These are phyloP conservation scores for Manis javanica DNA, from an alignment of 2,797 vertebrate species.

Conservation along the genomic window DNA sequence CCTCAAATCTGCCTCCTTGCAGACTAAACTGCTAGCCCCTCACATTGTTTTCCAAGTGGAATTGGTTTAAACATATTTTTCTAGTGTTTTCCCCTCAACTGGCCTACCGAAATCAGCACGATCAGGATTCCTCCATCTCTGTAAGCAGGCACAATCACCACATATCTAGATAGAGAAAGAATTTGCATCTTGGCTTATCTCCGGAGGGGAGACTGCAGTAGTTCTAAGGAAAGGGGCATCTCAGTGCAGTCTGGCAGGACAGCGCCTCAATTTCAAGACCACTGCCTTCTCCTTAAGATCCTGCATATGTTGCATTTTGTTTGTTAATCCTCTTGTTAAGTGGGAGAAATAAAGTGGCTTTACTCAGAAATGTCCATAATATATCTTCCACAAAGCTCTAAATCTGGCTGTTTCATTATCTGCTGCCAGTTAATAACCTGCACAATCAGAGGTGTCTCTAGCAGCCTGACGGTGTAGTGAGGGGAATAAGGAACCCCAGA, in stretches of 20 bases:
- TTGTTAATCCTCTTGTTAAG: not conserved
- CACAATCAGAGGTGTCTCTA: not conserved
- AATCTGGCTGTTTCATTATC: not conserved
- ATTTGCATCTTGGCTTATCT: not conserved
- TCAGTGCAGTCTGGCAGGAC: not conserved
- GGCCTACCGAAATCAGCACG: not conserved
- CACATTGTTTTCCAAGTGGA: not conserved
- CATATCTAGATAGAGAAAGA: not conserved
- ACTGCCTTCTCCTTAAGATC: not conserved
- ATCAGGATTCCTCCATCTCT: not conserved
- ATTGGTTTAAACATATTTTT: not conserved
- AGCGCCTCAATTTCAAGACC: not conserved
- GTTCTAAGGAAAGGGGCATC: not conserved
- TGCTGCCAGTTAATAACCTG: not conserved
- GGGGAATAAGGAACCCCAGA: not conserved
- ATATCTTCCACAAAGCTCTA: not conserved
- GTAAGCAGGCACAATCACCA: not conserved
- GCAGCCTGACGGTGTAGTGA: not conserved
- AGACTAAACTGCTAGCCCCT: not conserved
- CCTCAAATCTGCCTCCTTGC: not conserved
- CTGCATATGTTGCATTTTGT: not conserved
- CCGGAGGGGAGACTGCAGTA: not conserved
- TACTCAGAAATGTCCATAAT: not conserved
- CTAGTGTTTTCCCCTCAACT: not conserved
- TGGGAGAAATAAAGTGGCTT: conserved; percentile 21